Evolutionary conservation across 1,140 invertebrate species (phyloP).

Genomic region (Zaprionus davidi): DNA sequence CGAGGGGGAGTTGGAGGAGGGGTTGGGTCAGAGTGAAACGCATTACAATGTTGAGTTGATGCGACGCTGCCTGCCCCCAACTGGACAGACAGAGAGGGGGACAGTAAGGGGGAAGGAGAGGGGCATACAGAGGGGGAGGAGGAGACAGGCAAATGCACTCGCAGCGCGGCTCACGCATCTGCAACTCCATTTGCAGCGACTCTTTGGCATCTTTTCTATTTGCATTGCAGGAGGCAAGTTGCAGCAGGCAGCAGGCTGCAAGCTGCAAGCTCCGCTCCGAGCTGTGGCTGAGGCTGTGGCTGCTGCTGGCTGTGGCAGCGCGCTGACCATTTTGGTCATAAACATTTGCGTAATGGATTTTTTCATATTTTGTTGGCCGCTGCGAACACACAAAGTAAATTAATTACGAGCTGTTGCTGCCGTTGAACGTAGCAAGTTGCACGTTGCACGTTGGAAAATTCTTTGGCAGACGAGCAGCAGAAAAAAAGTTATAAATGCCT

Average conservation of each 20-base stretch:
- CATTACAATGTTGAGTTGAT: slow-evolving; percentile 77
- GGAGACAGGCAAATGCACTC: slow-evolving; percentile 62
- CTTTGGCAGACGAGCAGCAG: slow-evolving; percentile 21
- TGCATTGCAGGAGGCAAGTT: slow-evolving; percentile 53
- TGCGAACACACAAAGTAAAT: slow-evolving; percentile 83
- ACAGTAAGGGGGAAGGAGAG: neutral
- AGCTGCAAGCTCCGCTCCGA: slow-evolving; percentile 6
- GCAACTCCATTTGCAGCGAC: slow-evolving; percentile 55
- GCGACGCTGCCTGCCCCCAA: slow-evolving; percentile 27
- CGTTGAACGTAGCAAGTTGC: slow-evolving; percentile 53
- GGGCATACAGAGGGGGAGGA: slow-evolving; percentile 1
- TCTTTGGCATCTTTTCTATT: slow-evolving; percentile 78
- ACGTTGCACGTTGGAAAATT: slow-evolving; percentile 42
- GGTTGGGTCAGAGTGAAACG: slow-evolving; percentile 46
- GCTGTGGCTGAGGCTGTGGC: too few species aligned
- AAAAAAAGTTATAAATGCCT: slow-evolving; percentile 71
- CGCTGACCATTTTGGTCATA: slow-evolving; percentile 81
- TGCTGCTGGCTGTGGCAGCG: slow-evolving; percentile 31
- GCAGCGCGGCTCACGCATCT: slow-evolving; percentile 66
- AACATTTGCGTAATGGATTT: slow-evolving; percentile 83
- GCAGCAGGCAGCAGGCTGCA: slow-evolving; percentile 30
- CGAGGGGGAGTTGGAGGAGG: neutral
- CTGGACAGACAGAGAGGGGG: slow-evolving; percentile 20
- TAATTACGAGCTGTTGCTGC: slow-evolving; percentile 73
- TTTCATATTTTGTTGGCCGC: slow-evolving; percentile 73